phyloP scores from a whole-genome alignment of 2,888 invertebrate genomes.

The Linyphia triangularis region DNA sequence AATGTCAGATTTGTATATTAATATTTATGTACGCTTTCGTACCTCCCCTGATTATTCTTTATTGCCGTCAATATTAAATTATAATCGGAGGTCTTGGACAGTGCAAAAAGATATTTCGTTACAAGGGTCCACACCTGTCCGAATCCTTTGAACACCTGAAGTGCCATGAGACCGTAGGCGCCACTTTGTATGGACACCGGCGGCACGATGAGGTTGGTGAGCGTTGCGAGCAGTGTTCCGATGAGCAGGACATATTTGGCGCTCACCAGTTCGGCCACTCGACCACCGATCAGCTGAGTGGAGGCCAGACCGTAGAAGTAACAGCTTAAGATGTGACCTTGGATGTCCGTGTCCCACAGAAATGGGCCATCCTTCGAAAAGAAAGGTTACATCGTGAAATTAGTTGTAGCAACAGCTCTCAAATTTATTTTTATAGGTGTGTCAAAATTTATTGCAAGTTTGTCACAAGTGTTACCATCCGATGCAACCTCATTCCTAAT shows the following conservation, averaged over 20 bases:
- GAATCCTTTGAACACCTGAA: constrained; percentile 50
- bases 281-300: constrained; percentile 14
- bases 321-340: constrained; percentile 18
- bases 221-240: background rate
- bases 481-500: background rate
- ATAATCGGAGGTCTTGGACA: too few species aligned
- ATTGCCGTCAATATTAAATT: too few species aligned
- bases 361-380: constrained; percentile 40
- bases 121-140: constrained; percentile 24
- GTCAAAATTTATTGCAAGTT: background rate
- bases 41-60: too few species aligned
- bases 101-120: too few species aligned
- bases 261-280: background rate
- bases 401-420: background rate
- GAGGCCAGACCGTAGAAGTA: constrained; percentile 25
- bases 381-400: too few species aligned
- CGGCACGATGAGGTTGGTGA: constrained; percentile 20
- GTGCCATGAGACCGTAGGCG: background rate
- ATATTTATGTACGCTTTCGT: too few species aligned
- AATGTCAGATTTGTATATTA: too few species aligned
- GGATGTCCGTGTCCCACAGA: background rate
- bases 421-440: background rate
- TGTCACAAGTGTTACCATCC: background rate
- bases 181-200: background rate
- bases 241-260: constrained; percentile 21